phyloP scores from a whole-genome alignment of 1,140 invertebrate genomes.

The Drosophila ogumai region DNA sequence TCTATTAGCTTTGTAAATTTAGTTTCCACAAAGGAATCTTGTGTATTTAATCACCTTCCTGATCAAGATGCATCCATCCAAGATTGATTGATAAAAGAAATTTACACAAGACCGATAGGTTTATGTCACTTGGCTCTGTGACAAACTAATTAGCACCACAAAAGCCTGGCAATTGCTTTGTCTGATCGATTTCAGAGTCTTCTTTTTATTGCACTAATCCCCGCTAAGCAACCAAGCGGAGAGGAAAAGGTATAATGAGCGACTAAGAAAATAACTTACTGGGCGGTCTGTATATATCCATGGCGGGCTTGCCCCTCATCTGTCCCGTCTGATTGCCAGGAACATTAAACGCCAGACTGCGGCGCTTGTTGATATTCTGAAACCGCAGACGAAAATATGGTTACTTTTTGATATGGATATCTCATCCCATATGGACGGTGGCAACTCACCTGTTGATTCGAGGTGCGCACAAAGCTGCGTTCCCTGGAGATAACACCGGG shows the following conservation, averaged over 20 bases:
- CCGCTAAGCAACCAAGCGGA: constrained; percentile 41
- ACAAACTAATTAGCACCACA: neutral
- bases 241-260: constrained; percentile 4
- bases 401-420: constrained; percentile 14
- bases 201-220: constrained; percentile 1
- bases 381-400: constrained; percentile 32
- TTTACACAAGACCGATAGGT: neutral
- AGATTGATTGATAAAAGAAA: neutral
- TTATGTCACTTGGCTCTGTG: too few relatives aligned
- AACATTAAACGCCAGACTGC: constrained; percentile 83
- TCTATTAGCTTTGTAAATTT: neutral
- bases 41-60: neutral
- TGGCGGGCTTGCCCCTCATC: constrained; percentile 90
- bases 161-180: constrained; percentile 2
- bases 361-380: constrained; percentile 82
- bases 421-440: neutral
- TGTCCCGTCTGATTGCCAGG: constrained; percentile 74
- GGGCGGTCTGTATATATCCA: constrained; percentile 94
- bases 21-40: too few relatives aligned
- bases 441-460: constrained; percentile 85
- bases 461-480: constrained; percentile 87
- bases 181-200: constrained; percentile 2
- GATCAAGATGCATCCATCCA: constrained; percentile 15
- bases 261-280: constrained; percentile 86
- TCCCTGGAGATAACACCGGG: constrained; percentile 87